Base-by-base conservation (phyloP, 2,888 invertebrate species). In the Phengaris arion region DNA sequence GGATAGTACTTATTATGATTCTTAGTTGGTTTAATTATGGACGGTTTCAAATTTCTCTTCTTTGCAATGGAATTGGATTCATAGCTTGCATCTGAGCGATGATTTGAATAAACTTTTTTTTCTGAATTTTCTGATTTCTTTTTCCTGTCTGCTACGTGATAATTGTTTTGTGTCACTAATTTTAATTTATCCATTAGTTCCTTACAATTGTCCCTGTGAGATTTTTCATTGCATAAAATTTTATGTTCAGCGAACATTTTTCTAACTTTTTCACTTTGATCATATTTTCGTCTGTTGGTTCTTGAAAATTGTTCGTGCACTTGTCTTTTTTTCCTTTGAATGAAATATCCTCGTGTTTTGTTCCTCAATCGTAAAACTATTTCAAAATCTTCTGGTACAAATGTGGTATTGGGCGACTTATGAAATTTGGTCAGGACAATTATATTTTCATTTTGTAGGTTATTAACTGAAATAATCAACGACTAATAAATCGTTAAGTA, bases 181-280 rank as follows among this genome's bases (percentile, higher is more conserved):
- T 86, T 85, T 6, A 93, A 78, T 80, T 89, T 86, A 22, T 76
- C 80, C 6, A 92, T 84, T 35, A 92, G 83, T 72, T 88, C 83
- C 81, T 86, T 87, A 74, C 93, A 93, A 54, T 87, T 81, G 76
- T 86, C 82, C 79, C 86, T 83, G 77, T 86, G 82, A 68, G 83
- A 83, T 68, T 86, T 83, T 55, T 86, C 80, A 45, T 85, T 87
- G 74, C 93, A 93, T 55, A 85, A 59, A 75, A 84, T 78, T n/a
- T 89, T 82, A 76, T 92, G 87, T 54, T 88, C 86, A 46, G 84
- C 78, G 76, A 93, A 86, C 2, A 90, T 83, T 77, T 89, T 86
- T 82, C 85, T 87, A 0, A 86, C 89, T 81, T 84, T 85, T 79
- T 82, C 81, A 46, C 86, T 79, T 72, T 88, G 82, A 55, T 83